Evolutionary conservation across 2,113 vertebrate genomes (phyloP).

Genomic region (Oplegnathus fasciatus): DNA sequence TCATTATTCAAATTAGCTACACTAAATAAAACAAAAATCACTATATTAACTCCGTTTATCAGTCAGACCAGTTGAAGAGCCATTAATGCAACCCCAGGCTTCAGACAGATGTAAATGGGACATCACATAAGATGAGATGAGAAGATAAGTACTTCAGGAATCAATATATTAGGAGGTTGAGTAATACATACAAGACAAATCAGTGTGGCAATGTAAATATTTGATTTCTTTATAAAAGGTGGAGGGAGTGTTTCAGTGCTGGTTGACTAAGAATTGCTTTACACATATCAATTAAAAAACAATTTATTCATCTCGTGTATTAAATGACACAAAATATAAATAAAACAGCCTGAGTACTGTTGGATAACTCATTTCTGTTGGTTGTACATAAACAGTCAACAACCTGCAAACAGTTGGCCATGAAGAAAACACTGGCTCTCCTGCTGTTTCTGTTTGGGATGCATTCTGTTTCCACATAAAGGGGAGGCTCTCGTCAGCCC

Average conservation of each 20-base stretch:
- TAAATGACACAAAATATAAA: constrained; percentile 8
- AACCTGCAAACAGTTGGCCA: constrained; percentile 11
- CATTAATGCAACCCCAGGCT: not conserved
- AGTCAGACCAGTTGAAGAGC: not conserved
- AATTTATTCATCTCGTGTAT: not conserved
- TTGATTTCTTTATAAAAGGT: not conserved
- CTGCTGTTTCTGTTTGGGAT: constrained; percentile 38
- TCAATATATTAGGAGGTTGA: not conserved
- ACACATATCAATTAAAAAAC: not conserved
- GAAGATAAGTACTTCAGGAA: not conserved
- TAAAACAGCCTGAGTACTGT: not conserved
- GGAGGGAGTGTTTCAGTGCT: not conserved
- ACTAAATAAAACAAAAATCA: not conserved
- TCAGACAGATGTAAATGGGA: not conserved
- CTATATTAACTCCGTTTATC: not conserved
- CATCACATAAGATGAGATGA: not conserved
- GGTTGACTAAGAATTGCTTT: not conserved
- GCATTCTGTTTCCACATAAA: constrained; percentile 21
- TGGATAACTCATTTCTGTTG: not conserved
- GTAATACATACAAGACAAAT: not conserved
- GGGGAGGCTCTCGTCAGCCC: constrained; percentile 17
- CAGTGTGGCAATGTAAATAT: not conserved
- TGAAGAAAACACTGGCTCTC: constrained; percentile 18
- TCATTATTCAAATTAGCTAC: not conserved
- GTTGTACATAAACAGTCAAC: constrained; percentile 12